Evolutionary conservation across 2,797 vertebrate species (phyloP).

Genomic region (Pseudochirops corinnae): DNA sequence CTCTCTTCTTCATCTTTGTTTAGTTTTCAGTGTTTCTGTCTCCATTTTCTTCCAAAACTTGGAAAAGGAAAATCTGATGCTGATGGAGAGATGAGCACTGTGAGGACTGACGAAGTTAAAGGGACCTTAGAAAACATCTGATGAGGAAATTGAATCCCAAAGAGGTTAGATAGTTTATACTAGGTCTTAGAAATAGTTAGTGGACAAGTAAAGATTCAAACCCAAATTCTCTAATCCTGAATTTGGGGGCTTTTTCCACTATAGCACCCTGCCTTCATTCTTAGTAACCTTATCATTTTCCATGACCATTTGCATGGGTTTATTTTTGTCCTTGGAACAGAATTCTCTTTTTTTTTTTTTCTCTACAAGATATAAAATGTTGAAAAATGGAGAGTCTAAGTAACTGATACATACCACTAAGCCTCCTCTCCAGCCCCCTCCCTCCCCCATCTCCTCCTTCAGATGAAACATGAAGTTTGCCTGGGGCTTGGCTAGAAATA

Average conservation of each 20-base stretch:
- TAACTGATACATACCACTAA: neutral
- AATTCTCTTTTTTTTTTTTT: neutral
- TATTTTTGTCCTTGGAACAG: neutral
- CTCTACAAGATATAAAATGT: neutral
- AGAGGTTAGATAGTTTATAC: neutral
- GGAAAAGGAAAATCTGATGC: neutral
- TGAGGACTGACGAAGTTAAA: neutral
- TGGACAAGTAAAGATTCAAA: neutral
- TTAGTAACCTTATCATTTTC: neutral
- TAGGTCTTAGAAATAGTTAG: neutral
- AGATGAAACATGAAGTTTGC: conserved; percentile 5
- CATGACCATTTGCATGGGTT: neutral
- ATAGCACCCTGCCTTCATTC: neutral
- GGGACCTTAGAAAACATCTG: neutral
- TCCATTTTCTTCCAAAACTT: neutral
- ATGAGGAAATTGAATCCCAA: neutral
- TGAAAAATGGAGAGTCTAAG: neutral
- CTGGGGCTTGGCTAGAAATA: conserved; percentile 12
- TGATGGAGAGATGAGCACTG: neutral
- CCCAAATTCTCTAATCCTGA: neutral
- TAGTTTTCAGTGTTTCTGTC: neutral
- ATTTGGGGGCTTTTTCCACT: neutral
- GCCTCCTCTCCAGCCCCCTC: neutral
- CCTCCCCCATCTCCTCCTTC: neutral
- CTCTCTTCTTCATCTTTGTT: neutral